phyloP scores from a whole-genome alignment of 2,797 vertebrate species.

The Enteromius afrohamiltoni region DNA sequence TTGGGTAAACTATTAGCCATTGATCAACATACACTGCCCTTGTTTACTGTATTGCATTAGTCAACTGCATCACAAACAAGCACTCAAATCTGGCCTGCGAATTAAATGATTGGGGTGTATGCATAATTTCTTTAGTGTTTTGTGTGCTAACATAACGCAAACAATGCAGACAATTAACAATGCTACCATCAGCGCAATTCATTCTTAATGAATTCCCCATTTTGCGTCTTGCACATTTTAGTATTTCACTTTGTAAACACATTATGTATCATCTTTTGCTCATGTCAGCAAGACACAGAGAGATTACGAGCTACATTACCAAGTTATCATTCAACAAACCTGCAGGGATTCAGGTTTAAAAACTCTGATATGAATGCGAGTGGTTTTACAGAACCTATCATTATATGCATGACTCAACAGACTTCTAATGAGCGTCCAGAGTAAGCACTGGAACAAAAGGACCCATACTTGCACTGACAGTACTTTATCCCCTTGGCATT shows the following conservation, averaged over 20 bases:
- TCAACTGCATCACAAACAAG: neutral
- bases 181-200: neutral
- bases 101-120: neutral
- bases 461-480: neutral
- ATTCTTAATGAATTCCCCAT: slow-evolving; percentile 10
- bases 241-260: slow-evolving; percentile 5
- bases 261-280: slow-evolving; percentile 1
- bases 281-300: neutral
- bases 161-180: neutral
- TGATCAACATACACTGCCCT: neutral
- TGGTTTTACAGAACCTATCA: slow-evolving; percentile 17
- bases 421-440: slow-evolving; percentile 26
- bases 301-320: slow-evolving; percentile 23
- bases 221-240: neutral
- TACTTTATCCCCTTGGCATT: slow-evolving; percentile 31
- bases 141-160: neutral
- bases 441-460: slow-evolving; percentile 11
- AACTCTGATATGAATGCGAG: neutral
- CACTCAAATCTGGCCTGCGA: neutral
- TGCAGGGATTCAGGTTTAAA: slow-evolving; percentile 8
- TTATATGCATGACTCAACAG: slow-evolving; percentile 31
- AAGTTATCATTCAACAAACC: slow-evolving; percentile 11
- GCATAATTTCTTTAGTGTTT: slow-evolving; percentile 10
- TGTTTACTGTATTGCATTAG: neutral
- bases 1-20: neutral